Evolutionary conservation across 2,113 vertebrate species (phyloP), one percentile per base, ranked within the genome.

Genomic region (Neolamprologus cancellatus): DNA sequence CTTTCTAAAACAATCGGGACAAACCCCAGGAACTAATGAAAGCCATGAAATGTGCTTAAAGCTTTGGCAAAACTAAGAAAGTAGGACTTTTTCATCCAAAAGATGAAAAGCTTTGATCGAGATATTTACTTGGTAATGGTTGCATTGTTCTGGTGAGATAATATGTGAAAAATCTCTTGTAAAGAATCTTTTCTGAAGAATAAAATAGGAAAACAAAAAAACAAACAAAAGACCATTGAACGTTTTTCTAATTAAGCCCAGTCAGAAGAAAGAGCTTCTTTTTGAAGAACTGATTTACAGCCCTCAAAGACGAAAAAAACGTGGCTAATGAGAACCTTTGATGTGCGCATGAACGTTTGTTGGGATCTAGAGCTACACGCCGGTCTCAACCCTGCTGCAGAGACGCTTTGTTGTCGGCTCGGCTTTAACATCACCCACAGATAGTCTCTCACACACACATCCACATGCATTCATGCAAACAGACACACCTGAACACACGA

Each of bases 381-480:
- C 30, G 78, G 86, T 89, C 87, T 87, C 78, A 84, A 53, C 59
- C 82, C 85, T 32, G 80, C 83, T 36, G 61, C 86, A 13, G 84
- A 85, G 84, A 55, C 2, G 84, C 79, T 88, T 83, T 82, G 84
- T 92, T 82, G 92, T 93, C 84, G 11, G 79, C 81, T 15, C 10
- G 17, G 53, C 81, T 84, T 71, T 17, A 23, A 54, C 82, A 44
- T 34, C 53, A 84, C 57, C 20, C 66, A 71, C 39, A 44, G 36
- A 44, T 15, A 25, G 7, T 23, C n/a, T 50, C 86, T 5, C 32
- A 25, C 55, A 18, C 28, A 28, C 79, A 80, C 80, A 7, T 15
- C 78, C 3, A 28, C 79, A 69, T 17, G 44, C 84, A 48, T 71
- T 53, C 53, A 52, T 30, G 79, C 53, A 55, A n/a, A 59, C 41